Conservation (phyloP, 2,113 vertebrate genomes). For the Sinocyclocheilus grahami region DNA sequence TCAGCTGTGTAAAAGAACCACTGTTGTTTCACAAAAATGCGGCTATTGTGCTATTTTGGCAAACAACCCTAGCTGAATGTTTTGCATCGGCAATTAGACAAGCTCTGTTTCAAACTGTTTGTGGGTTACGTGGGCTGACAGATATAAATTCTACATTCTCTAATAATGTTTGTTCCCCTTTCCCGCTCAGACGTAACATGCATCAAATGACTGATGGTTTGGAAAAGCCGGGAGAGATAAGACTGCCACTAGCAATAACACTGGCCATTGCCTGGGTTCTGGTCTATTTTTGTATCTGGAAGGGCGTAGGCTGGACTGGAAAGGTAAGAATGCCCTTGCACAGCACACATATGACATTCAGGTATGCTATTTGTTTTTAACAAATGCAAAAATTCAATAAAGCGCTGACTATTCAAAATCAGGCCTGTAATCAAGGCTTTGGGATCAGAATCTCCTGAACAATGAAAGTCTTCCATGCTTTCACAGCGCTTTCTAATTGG, state of each 20-base stretch:
- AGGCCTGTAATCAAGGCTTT: background rate
- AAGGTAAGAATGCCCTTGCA: constrained; percentile 82
- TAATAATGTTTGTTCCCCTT: constrained; percentile 28
- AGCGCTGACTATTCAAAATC: background rate
- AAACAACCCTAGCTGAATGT: constrained; percentile 45
- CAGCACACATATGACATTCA: background rate
- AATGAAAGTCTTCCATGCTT: background rate
- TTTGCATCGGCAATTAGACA: constrained; percentile 51
- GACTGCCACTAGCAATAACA: constrained; percentile 93
- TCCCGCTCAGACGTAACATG: constrained; percentile 87
- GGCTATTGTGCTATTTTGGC: constrained; percentile 54
- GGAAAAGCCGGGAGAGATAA: constrained; percentile 93
- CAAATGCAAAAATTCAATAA: background rate
- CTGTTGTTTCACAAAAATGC: constrained; percentile 57
- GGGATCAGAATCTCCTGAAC: background rate
- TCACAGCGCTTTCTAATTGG: background rate
- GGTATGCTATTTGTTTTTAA: background rate
- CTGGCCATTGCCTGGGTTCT: constrained; percentile 96
- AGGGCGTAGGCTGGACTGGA: constrained; percentile 98
- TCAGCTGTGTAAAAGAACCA: constrained; percentile 48
- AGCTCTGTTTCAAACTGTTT: constrained; percentile 30
- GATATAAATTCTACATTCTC: background rate
- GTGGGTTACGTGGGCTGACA: constrained; percentile 9
- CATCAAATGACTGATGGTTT: constrained; percentile 94
- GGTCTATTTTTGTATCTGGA: constrained; percentile 99